Base-by-base conservation (phyloP, 2,888 invertebrate species). In the Melanophora roralis region DNA sequence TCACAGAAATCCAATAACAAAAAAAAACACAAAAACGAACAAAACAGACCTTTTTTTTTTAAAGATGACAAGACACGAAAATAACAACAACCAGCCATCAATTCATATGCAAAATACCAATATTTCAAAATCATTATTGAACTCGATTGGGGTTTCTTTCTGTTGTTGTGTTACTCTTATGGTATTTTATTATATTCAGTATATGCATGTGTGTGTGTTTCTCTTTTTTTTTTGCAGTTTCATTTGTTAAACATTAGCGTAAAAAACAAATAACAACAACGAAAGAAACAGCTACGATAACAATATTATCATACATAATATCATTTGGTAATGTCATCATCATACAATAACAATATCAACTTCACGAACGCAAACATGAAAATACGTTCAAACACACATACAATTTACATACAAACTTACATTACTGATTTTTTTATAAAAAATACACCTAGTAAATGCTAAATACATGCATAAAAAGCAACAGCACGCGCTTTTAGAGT, bases 21-120 rank as follows among this genome's bases (percentile, higher is more conserved):
- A 16, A 36, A 65, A 27, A 27, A 40, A 16, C 43, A 57, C 23
- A 62, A 74, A 47, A 57, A 49, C 43, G 43, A 60, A 74, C 34
- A 49, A 40, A 19, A 51, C 77, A 36, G 27, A 51, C 51, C 57
- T 19, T 59, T 55, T 34, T 45, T 21, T 34, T 45, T 45, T 62
- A 59, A 34, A 49, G 5, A 38, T 49, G 21, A 40, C 11, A 40
- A 55, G 49, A 57, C 12, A 53, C 11, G 9, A 47, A 47, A 65
- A 72, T 49, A 73, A 64, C 21, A 81, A 74, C 34, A 69, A 85
- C 83, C 82, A 86, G 85, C 84, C 82, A 83, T 84, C 84, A 86
- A 86, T 85, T 86, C 84, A 85, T 85, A 88, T 86, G 87, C 86
- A 87, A 85, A 84, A 84, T 82, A 86, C 81, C 78, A 79, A 83